A percentile compares a stretch with the other conserved stretches of the same genome.
These are phyloP conservation scores for Germaria angustata DNA, from an alignment of 2,888 invertebrate species.

Conservation along the genomic window DNA sequence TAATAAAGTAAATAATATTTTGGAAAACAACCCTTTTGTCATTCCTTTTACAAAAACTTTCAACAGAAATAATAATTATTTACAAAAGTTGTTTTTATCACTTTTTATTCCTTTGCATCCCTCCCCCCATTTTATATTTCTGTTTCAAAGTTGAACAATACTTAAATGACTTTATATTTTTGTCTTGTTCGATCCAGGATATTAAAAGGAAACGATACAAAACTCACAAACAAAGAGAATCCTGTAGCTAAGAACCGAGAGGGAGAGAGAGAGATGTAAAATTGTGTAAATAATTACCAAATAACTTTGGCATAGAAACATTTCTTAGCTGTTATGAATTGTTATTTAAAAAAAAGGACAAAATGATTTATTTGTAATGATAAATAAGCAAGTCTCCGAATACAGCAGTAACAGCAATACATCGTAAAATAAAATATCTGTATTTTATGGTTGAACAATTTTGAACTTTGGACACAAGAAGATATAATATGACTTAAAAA, in stretches of 20 bases:
- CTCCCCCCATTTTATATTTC: too few species aligned
- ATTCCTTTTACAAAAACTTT: background rate
- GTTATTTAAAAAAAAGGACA: conserved; percentile 2
- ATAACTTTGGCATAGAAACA: conserved; percentile 54
- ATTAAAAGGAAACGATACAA: background rate
- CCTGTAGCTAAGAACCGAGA: background rate
- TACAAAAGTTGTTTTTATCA: too few species aligned
- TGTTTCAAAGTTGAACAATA: conserved; percentile 43
- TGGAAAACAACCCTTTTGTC: too few species aligned
- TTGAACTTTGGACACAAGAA: conserved; percentile 18
- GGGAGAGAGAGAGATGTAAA: background rate
- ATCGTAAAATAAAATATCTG: conserved; percentile 28
- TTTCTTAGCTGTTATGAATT: conserved; percentile 30
- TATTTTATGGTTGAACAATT: conserved; percentile 56
- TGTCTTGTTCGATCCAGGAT: background rate
- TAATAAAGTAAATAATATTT: background rate
- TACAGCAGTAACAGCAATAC: background rate
- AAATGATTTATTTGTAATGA: conserved; percentile 28
- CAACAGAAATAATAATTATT: background rate
- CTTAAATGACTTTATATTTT: conserved; percentile 45
- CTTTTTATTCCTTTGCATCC: too few species aligned
- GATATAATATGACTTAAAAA: too few species aligned
- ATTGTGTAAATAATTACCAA: conserved; percentile 50
- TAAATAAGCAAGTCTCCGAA: background rate
- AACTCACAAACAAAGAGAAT: background rate